Conservation (phyloP, 2,113 vertebrate genomes). For the Corythornis cristatus region DNA sequence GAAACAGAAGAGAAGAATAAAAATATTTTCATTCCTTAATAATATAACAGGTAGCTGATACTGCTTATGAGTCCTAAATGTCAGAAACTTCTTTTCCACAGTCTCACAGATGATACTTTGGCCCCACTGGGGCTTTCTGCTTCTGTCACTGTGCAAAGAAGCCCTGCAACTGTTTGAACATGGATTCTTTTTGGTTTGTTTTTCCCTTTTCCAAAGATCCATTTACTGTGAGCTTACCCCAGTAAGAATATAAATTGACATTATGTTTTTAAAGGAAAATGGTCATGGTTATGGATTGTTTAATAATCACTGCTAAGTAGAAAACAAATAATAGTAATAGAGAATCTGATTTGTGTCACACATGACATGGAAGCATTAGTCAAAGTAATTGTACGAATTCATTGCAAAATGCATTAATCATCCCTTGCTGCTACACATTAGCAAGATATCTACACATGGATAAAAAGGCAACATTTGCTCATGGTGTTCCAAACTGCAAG, state of each 20-base stretch:
- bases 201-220: background rate
- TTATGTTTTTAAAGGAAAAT: slow-evolving; percentile 12
- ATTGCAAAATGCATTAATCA: slow-evolving; percentile 55
- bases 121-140: background rate
- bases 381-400: slow-evolving; percentile 49
- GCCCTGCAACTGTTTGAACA: background rate
- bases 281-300: slow-evolving; percentile 52
- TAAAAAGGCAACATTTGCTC: slow-evolving; percentile 20
- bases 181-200: background rate
- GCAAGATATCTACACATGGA: background rate
- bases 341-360: slow-evolving; percentile 11
- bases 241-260: slow-evolving; percentile 16
- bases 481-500: slow-evolving; percentile 25
- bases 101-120: background rate
- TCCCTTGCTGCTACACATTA: slow-evolving; percentile 19
- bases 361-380: slow-evolving; percentile 14
- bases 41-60: background rate
- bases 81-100: background rate
- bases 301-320: slow-evolving; percentile 58
- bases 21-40: slow-evolving; percentile 14
- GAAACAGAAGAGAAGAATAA: background rate
- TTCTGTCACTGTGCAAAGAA: slow-evolving; percentile 1
- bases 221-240: background rate
- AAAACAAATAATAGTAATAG: slow-evolving; percentile 56
- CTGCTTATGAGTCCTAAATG: slow-evolving; percentile 26